Conservation (phyloP, 2,113 vertebrate species). For the Rattus rattus region DNA sequence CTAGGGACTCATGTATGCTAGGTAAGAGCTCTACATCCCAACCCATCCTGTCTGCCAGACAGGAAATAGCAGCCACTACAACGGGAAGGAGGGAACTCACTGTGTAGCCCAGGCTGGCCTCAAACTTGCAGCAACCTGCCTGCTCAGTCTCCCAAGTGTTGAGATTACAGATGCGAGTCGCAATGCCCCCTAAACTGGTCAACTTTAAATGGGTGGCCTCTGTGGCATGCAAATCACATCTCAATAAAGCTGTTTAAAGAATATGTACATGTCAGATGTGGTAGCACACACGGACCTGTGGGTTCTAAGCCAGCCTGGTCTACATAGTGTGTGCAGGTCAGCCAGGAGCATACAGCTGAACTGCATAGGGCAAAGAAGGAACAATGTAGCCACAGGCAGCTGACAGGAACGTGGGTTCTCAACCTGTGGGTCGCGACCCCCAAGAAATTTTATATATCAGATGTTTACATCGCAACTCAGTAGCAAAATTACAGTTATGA, state of each 20-base stretch:
- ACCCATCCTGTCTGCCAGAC: background rate
- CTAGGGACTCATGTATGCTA: background rate
- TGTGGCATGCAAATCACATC: background rate
- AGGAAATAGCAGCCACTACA: background rate
- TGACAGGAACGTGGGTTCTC: background rate
- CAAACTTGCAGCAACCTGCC: background rate
- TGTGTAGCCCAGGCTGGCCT: background rate
- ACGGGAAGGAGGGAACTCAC: background rate
- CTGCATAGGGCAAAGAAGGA: background rate
- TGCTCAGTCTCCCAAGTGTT: background rate
- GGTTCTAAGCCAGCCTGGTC: background rate
- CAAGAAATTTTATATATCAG: accelerated
- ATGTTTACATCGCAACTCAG: too few relatives aligned
- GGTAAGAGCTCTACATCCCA: background rate
- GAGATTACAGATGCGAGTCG: background rate
- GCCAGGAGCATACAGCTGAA: background rate
- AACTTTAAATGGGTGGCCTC: background rate
- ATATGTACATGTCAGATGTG: background rate
- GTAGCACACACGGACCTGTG: background rate
- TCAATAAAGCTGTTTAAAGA: background rate
- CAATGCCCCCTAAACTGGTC: background rate
- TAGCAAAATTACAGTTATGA: background rate
- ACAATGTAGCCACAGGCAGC: background rate
- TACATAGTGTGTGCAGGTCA: background rate
- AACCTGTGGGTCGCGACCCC: background rate